Evolutionary conservation across 2,113 vertebrate genomes (phyloP), one percentile per base, ranked within the genome.

Genomic region (Coturnix japonica): DNA sequence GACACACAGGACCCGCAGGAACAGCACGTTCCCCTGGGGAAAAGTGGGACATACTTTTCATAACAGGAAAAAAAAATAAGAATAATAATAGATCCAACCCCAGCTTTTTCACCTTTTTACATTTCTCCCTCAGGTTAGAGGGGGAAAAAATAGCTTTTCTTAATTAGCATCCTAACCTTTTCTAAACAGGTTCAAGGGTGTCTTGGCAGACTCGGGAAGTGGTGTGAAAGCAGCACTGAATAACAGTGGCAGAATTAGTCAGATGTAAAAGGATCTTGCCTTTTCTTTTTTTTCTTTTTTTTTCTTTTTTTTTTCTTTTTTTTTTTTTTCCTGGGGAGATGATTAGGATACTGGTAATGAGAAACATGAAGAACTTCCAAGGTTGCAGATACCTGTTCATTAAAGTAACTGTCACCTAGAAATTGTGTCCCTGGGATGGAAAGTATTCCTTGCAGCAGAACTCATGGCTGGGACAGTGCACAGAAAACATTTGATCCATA

Each of bases 101-200:
- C 53, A 43, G 61, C 89, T 93, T 53, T 10, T 26, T n/a, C 4
- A 41, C 60, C 53, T 76, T 93, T 82, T 89, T 86, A 33, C 84
- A 70, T 85, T 90, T 85, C 81, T 93, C 91, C 91, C 91, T 93
- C 85, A 79, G 86, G 85, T 95, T 87, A 47, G 25, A 22, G 14
- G 33, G 26, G 30, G 43, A 28, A 51, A 25, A 43, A 96, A 94
- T 86, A 95, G 91, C 93, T 93, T 91, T 95, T 91, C 87, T 96
- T 97, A 96, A 97, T 97, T 97, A 97, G 93, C 88, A 93, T 91
- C 87, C 93, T 97, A 95, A 96, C 96, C 96, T 97, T 95, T 93
- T 83, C 78, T 77, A 91, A 95, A 94, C 80, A 94, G 86, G 93
- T 96, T 97, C 94, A 97, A 95, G 94, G 95, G 82, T 96, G 93